Percentiles rank a stretch among this genome's conserved stretches.
Evolutionary conservation across 2,797 vertebrate species (phyloP).

Genomic region (Sciaenops ocellatus): DNA sequence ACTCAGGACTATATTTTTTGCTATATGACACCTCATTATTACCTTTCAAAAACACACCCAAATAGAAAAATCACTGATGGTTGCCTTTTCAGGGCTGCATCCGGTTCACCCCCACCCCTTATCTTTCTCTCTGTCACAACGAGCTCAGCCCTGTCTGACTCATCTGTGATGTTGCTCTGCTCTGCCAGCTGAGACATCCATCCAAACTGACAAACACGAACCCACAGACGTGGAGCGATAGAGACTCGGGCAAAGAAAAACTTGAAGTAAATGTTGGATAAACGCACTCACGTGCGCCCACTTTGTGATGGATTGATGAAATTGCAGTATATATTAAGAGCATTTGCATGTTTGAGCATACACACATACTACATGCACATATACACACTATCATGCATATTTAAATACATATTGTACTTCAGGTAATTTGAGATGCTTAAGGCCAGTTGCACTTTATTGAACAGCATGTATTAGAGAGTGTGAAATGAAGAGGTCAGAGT

Average conservation of each 20-base stretch:
- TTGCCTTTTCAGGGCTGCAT: slow-evolving; percentile 40
- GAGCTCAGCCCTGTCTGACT: slow-evolving; percentile 66
- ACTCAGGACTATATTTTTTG: neutral
- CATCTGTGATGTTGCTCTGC: slow-evolving; percentile 68
- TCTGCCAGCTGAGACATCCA: slow-evolving; percentile 72
- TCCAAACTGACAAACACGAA: slow-evolving; percentile 63
- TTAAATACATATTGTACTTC: neutral
- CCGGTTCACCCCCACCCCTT: too few relatives aligned
- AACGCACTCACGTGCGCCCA: neutral
- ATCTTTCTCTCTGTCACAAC: slow-evolving; percentile 51
- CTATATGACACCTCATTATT: slow-evolving; percentile 24
- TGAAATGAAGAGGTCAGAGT: neutral
- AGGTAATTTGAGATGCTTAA: neutral
- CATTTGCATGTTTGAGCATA: neutral
- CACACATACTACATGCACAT: neutral
- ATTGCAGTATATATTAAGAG: neutral
- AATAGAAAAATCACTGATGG: slow-evolving; percentile 23
- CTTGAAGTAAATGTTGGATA: slow-evolving; percentile 19
- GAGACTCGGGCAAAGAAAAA: slow-evolving; percentile 29
- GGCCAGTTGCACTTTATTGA: neutral
- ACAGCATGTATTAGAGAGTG: neutral
- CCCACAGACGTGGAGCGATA: slow-evolving; percentile 33
- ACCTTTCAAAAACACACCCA: slow-evolving; percentile 4
- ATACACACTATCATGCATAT: neutral
- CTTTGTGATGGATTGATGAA: neutral